Conservation (phyloP, 1,140 invertebrate genomes). For the Diorhabda carinulata region DNA sequence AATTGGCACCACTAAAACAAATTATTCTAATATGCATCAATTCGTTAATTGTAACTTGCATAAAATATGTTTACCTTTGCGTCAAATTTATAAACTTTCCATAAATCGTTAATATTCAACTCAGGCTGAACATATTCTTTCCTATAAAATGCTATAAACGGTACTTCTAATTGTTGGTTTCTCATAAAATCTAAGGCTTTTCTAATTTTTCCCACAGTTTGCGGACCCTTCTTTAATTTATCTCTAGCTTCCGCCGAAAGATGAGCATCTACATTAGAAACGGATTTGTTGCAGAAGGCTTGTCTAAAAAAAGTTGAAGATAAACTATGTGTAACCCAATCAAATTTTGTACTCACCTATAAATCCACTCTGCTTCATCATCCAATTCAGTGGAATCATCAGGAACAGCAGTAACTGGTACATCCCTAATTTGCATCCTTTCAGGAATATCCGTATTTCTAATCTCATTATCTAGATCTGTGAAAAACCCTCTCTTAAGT, state of each 20-base stretch:
- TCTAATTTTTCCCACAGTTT: slow-evolving; percentile 81
- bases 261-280: slow-evolving; percentile 70
- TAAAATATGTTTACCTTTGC: slow-evolving; percentile 63
- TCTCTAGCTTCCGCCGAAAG: slow-evolving; percentile 54
- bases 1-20: slow-evolving; percentile 83
- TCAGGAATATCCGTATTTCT: slow-evolving; percentile 86
- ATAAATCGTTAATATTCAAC: slow-evolving; percentile 91
- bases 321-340: too few relatives aligned
- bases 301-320: slow-evolving; percentile 51
- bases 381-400: slow-evolving; percentile 85
- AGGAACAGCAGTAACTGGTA: slow-evolving; percentile 77
- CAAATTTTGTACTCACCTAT: slow-evolving; percentile 49
- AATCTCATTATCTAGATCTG: slow-evolving; percentile 90
- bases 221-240: slow-evolving; percentile 56
- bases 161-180: slow-evolving; percentile 92
- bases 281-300: slow-evolving; percentile 79
- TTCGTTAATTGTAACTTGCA: slow-evolving; percentile 5
- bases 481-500: slow-evolving; percentile 92
- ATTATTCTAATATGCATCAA: background rate
- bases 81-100: slow-evolving; percentile 95
- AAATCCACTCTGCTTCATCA: slow-evolving; percentile 97
- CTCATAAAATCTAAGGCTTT: slow-evolving; percentile 95
- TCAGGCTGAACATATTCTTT: slow-evolving; percentile 97
- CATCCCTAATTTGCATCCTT: slow-evolving; percentile 84
- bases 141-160: slow-evolving; percentile 97